Conservation (phyloP, 2,113 vertebrate species). For the Dipodomys ordii region DNA sequence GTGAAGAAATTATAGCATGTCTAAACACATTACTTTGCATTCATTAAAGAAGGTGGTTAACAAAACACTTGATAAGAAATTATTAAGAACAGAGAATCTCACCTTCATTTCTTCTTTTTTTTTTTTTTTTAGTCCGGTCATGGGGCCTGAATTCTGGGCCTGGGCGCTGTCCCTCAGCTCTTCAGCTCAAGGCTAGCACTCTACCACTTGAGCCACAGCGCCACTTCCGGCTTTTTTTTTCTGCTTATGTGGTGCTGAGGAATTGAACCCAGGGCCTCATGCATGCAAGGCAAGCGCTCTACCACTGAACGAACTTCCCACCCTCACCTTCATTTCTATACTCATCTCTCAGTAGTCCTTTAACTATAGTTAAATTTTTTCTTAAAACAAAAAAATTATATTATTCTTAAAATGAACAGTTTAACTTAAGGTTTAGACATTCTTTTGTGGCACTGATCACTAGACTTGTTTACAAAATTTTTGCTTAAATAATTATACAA, state of each 20-base stretch:
- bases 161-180: no score
- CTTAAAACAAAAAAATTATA: background rate
- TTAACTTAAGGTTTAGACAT: conserved; percentile 66
- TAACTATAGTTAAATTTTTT: background rate
- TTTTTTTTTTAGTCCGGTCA: no score
- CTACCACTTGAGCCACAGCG: no score
- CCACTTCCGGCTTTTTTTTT: no score
- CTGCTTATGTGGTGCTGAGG: no score
- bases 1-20: background rate
- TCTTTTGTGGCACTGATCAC: background rate
- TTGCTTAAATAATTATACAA: conserved; percentile 32
- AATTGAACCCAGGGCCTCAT: no score
- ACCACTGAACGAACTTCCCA: no score
- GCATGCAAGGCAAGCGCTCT: no score
- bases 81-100: background rate
- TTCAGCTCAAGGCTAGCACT: no score
- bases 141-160: no score
- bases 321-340: background rate
- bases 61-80: background rate
- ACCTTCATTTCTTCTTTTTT: background rate
- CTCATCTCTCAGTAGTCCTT: background rate
- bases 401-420: conserved; percentile 45
- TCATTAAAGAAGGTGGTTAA: background rate
- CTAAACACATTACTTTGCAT: conserved; percentile 20
- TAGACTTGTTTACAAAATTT: conserved; percentile 35